A percentile compares a stretch with the other conserved stretches of the same genome.
These are phyloP conservation scores for Choristoneura fumiferana DNA, from an alignment of 1,140 invertebrate genomes.

Conservation along the genomic window DNA sequence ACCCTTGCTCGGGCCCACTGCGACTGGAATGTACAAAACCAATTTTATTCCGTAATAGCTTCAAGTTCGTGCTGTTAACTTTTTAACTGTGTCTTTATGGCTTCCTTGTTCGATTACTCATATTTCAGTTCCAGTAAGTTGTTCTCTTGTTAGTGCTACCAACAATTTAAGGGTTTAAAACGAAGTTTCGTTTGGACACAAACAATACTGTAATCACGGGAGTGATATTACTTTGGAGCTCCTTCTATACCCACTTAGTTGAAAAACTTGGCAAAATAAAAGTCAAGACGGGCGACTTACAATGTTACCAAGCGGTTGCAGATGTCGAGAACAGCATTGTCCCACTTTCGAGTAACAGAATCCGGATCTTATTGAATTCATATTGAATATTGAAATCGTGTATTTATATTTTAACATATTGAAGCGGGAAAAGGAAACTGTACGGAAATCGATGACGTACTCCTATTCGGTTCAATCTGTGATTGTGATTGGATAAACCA, in stretches of 20 bases:
- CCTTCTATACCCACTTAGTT: background rate
- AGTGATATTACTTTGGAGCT: no score
- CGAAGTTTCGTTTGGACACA: background rate
- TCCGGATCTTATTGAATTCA: constrained; percentile 24
- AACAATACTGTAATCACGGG: no score
- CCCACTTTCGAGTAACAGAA: background rate
- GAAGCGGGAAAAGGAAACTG: constrained; percentile 6
- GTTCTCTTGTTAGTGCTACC: background rate
- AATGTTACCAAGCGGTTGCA: constrained; percentile 11
- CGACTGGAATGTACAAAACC: constrained; percentile 22
- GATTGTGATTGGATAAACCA: background rate
- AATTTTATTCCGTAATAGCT: constrained; percentile 29
- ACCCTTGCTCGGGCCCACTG: constrained; percentile 8
- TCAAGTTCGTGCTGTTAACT: constrained; percentile 21
- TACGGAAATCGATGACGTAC: background rate
- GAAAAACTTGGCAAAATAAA: constrained; percentile 7
- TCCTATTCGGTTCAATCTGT: constrained; percentile 8
- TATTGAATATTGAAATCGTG: constrained; percentile 34
- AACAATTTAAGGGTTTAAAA: no score
- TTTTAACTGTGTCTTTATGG: constrained; percentile 18
- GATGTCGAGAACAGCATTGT: constrained; percentile 13
- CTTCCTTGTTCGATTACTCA: background rate
- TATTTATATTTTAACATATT: constrained; percentile 22
- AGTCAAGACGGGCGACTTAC: background rate
- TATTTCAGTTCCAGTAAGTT: constrained; percentile 1